These are phyloP conservation scores for Falco columbarius DNA, from an alignment of 2,797 vertebrate species.

Conservation along the genomic window DNA sequence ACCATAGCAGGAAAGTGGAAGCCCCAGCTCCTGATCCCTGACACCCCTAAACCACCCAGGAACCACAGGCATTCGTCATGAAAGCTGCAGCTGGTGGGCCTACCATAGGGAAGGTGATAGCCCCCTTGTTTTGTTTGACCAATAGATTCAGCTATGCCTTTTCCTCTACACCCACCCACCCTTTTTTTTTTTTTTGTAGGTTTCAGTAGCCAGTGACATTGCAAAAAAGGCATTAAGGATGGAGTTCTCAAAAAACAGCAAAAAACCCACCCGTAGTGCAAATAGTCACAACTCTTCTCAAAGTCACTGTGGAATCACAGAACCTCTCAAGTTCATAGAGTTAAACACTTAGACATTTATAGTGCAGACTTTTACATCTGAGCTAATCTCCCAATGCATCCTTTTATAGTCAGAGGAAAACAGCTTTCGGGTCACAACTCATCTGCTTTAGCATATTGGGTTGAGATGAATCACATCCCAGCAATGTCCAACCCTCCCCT, in stretches of 20 bases:
- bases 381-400: background rate
- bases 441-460: background rate
- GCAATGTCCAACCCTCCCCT: background rate
- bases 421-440: background rate
- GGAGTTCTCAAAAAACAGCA: background rate
- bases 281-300: background rate
- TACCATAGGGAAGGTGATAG: background rate
- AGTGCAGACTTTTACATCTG: background rate
- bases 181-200: background rate
- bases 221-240: background rate
- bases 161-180: background rate
- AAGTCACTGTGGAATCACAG: background rate
- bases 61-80: background rate
- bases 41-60: background rate
- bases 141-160: background rate
- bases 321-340: background rate
- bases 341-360: background rate
- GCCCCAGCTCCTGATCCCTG: background rate
- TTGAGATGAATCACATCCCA: background rate
- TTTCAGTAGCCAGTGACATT: background rate
- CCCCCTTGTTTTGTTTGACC: background rate
- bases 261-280: background rate
- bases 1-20: background rate
- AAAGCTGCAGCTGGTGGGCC: background rate
- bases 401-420: background rate